Conservation (phyloP, 2,113 vertebrate species). For the Planiliza haematocheilus region DNA sequence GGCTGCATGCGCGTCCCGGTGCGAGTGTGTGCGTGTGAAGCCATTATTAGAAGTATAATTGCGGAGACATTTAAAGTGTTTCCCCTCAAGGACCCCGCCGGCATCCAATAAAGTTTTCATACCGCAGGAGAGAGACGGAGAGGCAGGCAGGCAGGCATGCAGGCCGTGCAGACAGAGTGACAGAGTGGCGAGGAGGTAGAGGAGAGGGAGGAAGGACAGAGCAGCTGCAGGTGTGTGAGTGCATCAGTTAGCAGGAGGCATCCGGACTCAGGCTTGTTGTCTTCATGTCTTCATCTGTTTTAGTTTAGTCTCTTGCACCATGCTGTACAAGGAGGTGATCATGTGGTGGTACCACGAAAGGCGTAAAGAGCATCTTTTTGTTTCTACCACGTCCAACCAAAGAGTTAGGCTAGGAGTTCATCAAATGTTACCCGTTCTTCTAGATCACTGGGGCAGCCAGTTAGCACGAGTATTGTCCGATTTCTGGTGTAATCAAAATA, state of each 20-base stretch:
- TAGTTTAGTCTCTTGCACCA: too few species aligned
- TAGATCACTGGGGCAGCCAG: too few species aligned
- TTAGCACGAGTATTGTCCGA: too few species aligned
- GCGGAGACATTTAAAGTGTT: slow-evolving; percentile 99
- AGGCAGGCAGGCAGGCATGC: slow-evolving; percentile 69
- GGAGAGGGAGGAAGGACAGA: neutral
- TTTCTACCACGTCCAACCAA: too few species aligned
- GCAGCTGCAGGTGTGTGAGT: slow-evolving; percentile 9
- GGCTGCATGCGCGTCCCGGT: slow-evolving; percentile 71
- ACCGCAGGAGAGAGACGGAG: slow-evolving; percentile 62
- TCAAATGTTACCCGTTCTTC: too few species aligned
- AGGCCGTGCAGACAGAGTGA: slow-evolving; percentile 74
- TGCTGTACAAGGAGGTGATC: too few species aligned
- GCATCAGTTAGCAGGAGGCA: neutral
- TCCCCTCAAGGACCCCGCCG: slow-evolving; percentile 91
- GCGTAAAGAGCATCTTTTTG: too few species aligned
- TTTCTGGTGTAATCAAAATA: too few species aligned
- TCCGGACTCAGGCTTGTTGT: neutral
- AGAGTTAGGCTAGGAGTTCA: too few species aligned
- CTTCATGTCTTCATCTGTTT: neutral
- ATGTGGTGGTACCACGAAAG: too few species aligned
- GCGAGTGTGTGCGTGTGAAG: slow-evolving; percentile 66
- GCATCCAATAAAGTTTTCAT: slow-evolving; percentile 99
- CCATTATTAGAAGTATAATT: slow-evolving; percentile 99
- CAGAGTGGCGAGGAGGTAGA: slow-evolving; percentile 13